Base-by-base conservation (phyloP, 2,113 vertebrate species). In the Toxotes jaculatrix region DNA sequence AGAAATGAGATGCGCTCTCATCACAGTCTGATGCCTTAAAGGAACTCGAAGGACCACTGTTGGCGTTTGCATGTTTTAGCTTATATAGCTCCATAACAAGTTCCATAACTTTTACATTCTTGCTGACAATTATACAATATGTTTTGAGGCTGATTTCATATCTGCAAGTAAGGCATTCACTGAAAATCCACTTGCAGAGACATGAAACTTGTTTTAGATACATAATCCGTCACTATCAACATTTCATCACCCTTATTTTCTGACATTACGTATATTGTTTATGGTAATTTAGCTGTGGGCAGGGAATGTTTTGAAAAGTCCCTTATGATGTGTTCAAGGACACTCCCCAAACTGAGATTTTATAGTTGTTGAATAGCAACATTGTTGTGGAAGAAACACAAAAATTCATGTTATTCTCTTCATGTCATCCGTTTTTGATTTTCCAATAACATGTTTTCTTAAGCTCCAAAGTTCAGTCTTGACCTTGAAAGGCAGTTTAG, bases 201-300 rank as follows among this genome's bases (percentile, higher is more conserved):
- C 40, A 23, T 21, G 73, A 68, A 67, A n/a, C 11, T 47, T 66
- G 0, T 74, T 67, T 61, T 64, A 56, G 40, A 7, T 49, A 3
- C n/a, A 1, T 47, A 80, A 60, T 79, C 65, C 3, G 0, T 57
- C 45, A 2, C 36, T 23, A 55, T 73, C 42, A 83, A 56, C 66
- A 32, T 70, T 59, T 73, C 56, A 80, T 77, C 76, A 36, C 59
- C 12, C 69, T 43, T 31, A 4, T 71, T 65, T 61, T 77, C 53
- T 65, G 72, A 34, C 71, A 53, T 79, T 79, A 36, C 9, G 16
- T 59, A 11, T 67, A 16, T 21, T 80, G 62, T 67, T 83, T 76
- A 31, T 62, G 11, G 73, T 69, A 32, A 65, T 86, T 86, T 69
- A 55, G 56, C 51, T 65, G 7, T 49, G 56, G 53, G 68, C 40